A percentile compares a stretch with the other conserved stretches of the same genome.
These are phyloP conservation scores for Apamea anceps DNA, from an alignment of 2,888 invertebrate genomes.

Conservation along the genomic window DNA sequence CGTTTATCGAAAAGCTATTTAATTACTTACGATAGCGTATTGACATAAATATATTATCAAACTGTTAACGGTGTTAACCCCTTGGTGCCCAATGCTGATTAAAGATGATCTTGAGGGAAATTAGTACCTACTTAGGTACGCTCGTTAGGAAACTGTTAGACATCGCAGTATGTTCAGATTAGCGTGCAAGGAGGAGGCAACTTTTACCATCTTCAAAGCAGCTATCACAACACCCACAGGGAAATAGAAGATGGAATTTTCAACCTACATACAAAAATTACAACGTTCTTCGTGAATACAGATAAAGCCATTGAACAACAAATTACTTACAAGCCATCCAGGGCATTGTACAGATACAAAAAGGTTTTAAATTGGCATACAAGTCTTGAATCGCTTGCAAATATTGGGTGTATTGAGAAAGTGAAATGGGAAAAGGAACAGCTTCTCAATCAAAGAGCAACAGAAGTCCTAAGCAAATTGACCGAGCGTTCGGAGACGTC, in stretches of 20 bases:
- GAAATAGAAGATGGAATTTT: background rate
- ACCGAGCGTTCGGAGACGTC: conserved; percentile 71
- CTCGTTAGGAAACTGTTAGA: background rate
- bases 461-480: conserved; percentile 83
- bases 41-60: background rate
- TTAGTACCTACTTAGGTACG: background rate
- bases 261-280: background rate
- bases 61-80: background rate
- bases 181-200: background rate
- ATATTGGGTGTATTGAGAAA: conserved; percentile 62
- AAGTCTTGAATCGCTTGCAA: conserved; percentile 48
- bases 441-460: conserved; percentile 67
- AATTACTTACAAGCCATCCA: background rate
- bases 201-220: background rate
- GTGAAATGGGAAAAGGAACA: conserved; percentile 66
- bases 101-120: background rate
- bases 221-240: background rate
- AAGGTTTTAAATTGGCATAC: conserved; percentile 35
- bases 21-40: no score
- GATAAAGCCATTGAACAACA: conserved; percentile 9
- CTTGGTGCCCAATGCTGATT: background rate
- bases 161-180: background rate
- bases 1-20: background rate
- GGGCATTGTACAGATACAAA: background rate
- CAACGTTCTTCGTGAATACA: background rate